phyloP scores from a whole-genome alignment of 2,888 invertebrate genomes.

The Ochropacha duplaris region DNA sequence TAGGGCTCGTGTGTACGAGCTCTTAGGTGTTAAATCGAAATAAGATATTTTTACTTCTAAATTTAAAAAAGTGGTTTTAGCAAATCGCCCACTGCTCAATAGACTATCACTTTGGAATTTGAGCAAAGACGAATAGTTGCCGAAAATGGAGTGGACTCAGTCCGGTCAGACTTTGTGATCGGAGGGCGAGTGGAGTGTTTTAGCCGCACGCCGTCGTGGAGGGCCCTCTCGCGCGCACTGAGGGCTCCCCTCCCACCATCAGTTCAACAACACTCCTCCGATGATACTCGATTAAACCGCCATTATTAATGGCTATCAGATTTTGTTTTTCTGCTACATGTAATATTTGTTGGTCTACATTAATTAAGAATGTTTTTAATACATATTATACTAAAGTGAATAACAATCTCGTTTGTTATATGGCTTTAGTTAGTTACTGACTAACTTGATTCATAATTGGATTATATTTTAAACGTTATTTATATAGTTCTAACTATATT shows the following conservation, averaged over 20 bases:
- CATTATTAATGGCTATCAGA: constrained; percentile 28
- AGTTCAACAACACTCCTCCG: constrained; percentile 28
- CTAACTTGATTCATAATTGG: too few species aligned
- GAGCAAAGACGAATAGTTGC: constrained; percentile 33
- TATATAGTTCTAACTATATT: not conserved
- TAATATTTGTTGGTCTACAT: not conserved
- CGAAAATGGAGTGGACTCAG: constrained; percentile 17
- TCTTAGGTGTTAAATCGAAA: too few species aligned
- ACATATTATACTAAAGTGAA: too few species aligned
- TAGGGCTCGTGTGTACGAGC: too few species aligned
- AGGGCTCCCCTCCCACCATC: constrained; percentile 14
- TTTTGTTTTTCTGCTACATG: constrained; percentile 19
- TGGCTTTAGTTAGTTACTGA: too few species aligned
- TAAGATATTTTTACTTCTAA: too few species aligned
- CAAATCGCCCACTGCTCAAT: constrained; percentile 8
- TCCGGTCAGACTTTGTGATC: constrained; percentile 27
- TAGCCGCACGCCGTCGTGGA: constrained; percentile 21
- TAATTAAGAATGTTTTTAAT: not conserved
- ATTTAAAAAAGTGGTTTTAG: not conserved
- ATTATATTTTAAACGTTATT: not conserved
- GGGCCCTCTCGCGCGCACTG: constrained; percentile 16
- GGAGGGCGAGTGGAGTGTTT: constrained; percentile 28
- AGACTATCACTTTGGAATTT: constrained; percentile 26
- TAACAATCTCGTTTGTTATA: not conserved
- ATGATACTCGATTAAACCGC: constrained; percentile 42